Conservation (phyloP, 2,797 vertebrate species). For the Etheostoma perlongum region DNA sequence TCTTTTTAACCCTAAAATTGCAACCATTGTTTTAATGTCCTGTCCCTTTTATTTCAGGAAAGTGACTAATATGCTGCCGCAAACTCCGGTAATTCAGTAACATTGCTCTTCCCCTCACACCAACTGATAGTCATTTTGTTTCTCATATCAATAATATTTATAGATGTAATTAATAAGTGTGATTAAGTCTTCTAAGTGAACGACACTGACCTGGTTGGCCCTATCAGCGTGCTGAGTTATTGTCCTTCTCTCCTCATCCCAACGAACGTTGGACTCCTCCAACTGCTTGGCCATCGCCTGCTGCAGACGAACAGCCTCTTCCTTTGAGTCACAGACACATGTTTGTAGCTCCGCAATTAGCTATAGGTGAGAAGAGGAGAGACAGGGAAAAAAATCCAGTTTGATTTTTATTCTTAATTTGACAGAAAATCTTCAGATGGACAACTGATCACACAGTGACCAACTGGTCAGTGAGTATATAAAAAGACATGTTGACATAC, state of each 20-base stretch:
- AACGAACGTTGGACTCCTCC: constrained; percentile 83
- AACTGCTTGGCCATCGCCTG: constrained; percentile 84
- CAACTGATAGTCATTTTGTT: not conserved
- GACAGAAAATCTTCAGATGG: constrained; percentile 10
- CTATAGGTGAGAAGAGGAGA: constrained; percentile 70
- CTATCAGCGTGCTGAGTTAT: constrained; percentile 82
- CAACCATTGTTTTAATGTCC: too few species aligned
- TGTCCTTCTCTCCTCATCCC: constrained; percentile 90
- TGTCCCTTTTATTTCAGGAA: not conserved
- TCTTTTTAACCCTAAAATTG: too few species aligned
- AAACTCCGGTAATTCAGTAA: constrained; percentile 5
- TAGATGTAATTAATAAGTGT: not conserved
- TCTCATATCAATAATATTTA: not conserved
- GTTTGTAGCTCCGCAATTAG: constrained; percentile 89
- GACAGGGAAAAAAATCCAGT: not conserved
- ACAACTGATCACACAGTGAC: not conserved
- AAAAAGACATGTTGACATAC: not conserved
- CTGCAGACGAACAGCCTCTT: constrained; percentile 87
- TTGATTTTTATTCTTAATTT: constrained; percentile 3
- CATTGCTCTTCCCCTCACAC: not conserved
- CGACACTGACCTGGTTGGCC: constrained; percentile 72
- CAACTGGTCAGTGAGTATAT: not conserved
- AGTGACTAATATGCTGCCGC: not conserved
- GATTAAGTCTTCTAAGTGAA: not conserved
- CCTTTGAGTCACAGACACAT: constrained; percentile 84